Evolutionary conservation across 2,797 vertebrate genomes (phyloP), one percentile per base, ranked within the genome.

Genomic region (Typhlichthys eigenmanni): DNA sequence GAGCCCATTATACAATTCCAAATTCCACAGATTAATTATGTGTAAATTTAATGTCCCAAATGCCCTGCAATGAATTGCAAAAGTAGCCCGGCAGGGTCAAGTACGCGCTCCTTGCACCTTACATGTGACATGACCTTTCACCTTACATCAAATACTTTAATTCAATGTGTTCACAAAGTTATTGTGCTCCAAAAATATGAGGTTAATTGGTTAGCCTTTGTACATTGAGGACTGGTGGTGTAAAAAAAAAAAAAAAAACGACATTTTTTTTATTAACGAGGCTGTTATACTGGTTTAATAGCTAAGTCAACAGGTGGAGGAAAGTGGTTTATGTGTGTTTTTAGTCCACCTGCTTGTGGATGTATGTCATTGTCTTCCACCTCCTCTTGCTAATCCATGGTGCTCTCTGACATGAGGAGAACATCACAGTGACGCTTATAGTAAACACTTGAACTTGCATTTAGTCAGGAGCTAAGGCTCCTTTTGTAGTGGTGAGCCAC

Each of bases 401-500:
- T 8, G 34, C 8, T 38, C 34, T 38, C 34, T 9, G 34, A 38
- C 34, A 38, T 38, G 34, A 38, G 7, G 34, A 38, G 8, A 38
- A 38, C 34, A 38, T 38, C 5, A 9, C 34, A 38, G 34, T 38
- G 34, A 38, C 7, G 8, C 47, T 46, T 80, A 29, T 29, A 29
- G 24, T 4, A 66, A 75, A 63, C 77, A 74, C 80, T 82, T 80
- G 76, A 87, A 85, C 81, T 71, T 71, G 68, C 60, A 75, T 89
- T 87, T 83, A 87, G 86, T 89, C 87, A 83, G 80, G 75, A 81
- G 81, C 66, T 60, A 63, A 74, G 57, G 68, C 68, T 62, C 66
- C 56, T 68, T 74, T 63, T 80, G 80, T 79, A 61, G 81, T 82
- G 77, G 84, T 68, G 52, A 78, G 73, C 83, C 78, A 60, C 82